These are phyloP conservation scores for Mycetomoellerius zeteki DNA, from an alignment of 1,140 invertebrate genomes.

Conservation along the genomic window DNA sequence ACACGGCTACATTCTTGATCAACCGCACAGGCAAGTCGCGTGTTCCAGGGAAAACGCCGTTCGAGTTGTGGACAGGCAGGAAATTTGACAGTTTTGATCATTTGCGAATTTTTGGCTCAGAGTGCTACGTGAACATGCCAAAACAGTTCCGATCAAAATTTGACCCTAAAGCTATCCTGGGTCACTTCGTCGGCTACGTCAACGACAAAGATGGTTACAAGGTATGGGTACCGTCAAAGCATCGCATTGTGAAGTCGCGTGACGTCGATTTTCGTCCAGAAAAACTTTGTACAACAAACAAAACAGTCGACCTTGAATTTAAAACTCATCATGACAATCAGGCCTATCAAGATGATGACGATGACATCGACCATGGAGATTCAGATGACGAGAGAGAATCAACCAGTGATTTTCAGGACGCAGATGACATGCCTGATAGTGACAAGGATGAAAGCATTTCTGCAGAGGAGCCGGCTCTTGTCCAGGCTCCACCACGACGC, in stretches of 20 bases:
- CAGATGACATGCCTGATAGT: too few relatives aligned
- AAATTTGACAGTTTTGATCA: not conserved
- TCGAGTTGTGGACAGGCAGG: not conserved
- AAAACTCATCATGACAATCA: too few relatives aligned
- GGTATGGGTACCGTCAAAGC: not conserved
- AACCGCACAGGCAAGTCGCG: too few relatives aligned
- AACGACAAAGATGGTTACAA: not conserved
- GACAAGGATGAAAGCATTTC: too few relatives aligned
- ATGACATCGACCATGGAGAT: too few relatives aligned
- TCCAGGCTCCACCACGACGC: not conserved
- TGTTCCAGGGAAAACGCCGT: not conserved
- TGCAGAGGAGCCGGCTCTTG: too few relatives aligned
- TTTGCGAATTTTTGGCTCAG: not conserved
- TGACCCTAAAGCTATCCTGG: not conserved
- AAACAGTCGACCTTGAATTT: too few relatives aligned
- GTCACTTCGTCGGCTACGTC: not conserved
- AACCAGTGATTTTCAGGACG: too few relatives aligned
- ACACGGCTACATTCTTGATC: not conserved
- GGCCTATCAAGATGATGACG: too few relatives aligned
- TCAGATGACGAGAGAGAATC: too few relatives aligned
- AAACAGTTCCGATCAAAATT: not conserved
- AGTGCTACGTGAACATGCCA: not conserved
- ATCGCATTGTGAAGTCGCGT: not conserved
- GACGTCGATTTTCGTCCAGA: not conserved
- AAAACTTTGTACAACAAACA: too few relatives aligned